Conservation (phyloP, 2,888 invertebrate genomes). For the Homarus gammarus region DNA sequence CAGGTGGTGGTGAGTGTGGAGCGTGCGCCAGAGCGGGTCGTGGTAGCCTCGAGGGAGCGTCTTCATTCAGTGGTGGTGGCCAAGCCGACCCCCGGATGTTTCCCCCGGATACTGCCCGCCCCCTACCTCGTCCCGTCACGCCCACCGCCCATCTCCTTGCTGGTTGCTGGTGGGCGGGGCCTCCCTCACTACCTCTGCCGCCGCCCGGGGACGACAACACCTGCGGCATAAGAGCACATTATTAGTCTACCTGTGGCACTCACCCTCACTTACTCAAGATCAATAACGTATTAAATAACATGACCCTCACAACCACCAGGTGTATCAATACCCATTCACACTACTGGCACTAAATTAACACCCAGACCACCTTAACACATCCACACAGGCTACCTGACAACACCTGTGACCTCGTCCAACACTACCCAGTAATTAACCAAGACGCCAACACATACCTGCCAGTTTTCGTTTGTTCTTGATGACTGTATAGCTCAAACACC, state of each 20-base stretch:
- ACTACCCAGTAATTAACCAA: too few species aligned
- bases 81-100: background rate
- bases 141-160: slow-evolving; percentile 3
- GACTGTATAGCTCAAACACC: too few species aligned
- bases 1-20: background rate
- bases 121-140: background rate
- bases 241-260: background rate
- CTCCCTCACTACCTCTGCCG: background rate
- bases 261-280: too few species aligned
- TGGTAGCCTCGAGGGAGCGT: background rate
- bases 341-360: too few species aligned
- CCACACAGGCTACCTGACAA: too few species aligned
- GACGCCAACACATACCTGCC: too few species aligned
- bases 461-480: too few species aligned
- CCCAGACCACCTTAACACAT: too few species aligned
- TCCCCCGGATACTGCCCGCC: background rate
- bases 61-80: background rate
- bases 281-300: too few species aligned
- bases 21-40: background rate
- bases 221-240: background rate
- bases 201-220: background rate
- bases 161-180: slow-evolving; percentile 2
- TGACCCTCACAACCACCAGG: too few species aligned
- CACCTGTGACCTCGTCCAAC: too few species aligned
- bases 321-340: too few species aligned